Conservation (phyloP, 2,888 invertebrate genomes). For the Drosophila paranaensis region DNA sequence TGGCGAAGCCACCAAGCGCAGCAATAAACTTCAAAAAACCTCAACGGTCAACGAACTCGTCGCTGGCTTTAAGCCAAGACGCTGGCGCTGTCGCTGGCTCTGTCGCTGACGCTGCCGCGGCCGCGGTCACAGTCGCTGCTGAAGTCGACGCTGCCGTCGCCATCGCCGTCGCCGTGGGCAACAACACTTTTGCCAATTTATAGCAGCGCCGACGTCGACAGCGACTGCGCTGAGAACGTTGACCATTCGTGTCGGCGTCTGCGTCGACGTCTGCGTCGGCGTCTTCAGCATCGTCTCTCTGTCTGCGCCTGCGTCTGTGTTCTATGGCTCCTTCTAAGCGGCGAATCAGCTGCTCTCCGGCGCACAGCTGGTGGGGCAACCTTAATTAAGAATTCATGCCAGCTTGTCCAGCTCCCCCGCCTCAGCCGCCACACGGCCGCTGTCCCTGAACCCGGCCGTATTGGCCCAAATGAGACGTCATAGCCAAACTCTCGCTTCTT, state of each 20-base stretch:
- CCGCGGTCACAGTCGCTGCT: slow-evolving; percentile 11
- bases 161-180: slow-evolving; percentile 6
- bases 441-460: slow-evolving; percentile 9
- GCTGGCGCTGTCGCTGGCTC: slow-evolving; percentile 9
- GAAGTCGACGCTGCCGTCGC: background rate
- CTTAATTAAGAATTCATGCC: slow-evolving; percentile 55
- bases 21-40: slow-evolving; percentile 69
- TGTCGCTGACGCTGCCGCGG: background rate
- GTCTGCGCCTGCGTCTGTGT: background rate
- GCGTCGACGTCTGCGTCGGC: background rate
- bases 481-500: slow-evolving; percentile 71
- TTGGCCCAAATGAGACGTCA: slow-evolving; percentile 51
- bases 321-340: slow-evolving; percentile 43
- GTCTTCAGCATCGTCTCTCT: slow-evolving; percentile 1
- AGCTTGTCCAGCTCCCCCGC: slow-evolving; percentile 1
- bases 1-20: slow-evolving; percentile 51
- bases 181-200: slow-evolving; percentile 24
- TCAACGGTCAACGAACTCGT: slow-evolving; percentile 74
- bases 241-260: slow-evolving; percentile 18
- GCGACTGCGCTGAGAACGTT: slow-evolving; percentile 33
- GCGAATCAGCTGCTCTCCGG: slow-evolving; percentile 53
- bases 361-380: slow-evolving; percentile 56
- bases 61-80: slow-evolving; percentile 64
- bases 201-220: slow-evolving; percentile 1
- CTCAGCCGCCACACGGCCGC: background rate